These are phyloP conservation scores for Trichechus manatus DNA, from an alignment of 2,113 vertebrate species.

Conservation along the genomic window DNA sequence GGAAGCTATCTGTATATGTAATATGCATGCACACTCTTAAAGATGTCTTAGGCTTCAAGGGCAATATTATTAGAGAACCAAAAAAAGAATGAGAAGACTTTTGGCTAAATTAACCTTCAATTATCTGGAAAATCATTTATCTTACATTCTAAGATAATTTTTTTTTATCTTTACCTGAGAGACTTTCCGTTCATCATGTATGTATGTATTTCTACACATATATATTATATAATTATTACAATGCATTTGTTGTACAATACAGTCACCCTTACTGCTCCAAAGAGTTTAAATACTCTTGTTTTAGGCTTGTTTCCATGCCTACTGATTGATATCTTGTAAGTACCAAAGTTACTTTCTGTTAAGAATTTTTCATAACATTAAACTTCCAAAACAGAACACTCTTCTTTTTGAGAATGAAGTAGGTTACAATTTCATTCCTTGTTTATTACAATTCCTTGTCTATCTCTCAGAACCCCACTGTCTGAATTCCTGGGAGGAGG, in stretches of 20 bases:
- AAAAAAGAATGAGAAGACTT: neutral
- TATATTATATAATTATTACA: neutral
- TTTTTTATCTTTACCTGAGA: neutral
- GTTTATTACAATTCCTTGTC: neutral
- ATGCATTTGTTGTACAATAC: neutral
- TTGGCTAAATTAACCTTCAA: neutral
- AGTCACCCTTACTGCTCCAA: neutral
- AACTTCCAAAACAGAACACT: neutral
- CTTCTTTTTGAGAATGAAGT: constrained; percentile 11
- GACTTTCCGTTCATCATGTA: neutral
- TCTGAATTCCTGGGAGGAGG: neutral
- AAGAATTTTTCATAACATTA: neutral
- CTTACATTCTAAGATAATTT: neutral
- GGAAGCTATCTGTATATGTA: neutral
- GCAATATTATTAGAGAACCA: neutral
- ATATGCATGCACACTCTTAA: neutral
- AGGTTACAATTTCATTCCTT: neutral
- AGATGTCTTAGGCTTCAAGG: neutral
- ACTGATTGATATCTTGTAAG: neutral
- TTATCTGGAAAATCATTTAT: neutral
- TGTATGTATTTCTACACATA: neutral
- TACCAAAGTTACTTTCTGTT: constrained; percentile 8
- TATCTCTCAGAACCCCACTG: neutral
- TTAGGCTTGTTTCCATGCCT: neutral
- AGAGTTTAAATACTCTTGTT: neutral